Conservation (phyloP, 1,140 invertebrate genomes). For the Listronotus bonariensis region DNA sequence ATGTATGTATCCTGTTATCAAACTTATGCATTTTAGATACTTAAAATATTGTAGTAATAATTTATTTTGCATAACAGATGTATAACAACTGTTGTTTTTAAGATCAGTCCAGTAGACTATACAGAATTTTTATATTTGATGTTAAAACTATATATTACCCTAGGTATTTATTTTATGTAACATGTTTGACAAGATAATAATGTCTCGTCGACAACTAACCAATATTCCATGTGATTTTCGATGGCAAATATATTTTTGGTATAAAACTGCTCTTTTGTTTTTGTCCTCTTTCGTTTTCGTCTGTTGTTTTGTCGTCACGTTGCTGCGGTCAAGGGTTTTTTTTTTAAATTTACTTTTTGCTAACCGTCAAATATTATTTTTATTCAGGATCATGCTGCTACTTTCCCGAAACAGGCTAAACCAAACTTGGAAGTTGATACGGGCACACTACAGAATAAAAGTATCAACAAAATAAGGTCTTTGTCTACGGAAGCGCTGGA, state of each 20-base stretch:
- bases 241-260: slow-evolving; percentile 55
- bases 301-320: not conserved
- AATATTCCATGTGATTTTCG: slow-evolving; percentile 51
- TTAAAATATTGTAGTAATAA: not conserved
- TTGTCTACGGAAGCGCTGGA: slow-evolving; percentile 20
- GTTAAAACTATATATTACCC: slow-evolving; percentile 38
- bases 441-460: slow-evolving; percentile 25
- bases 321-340: not conserved
- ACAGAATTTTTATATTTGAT: slow-evolving; percentile 43
- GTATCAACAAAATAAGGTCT: slow-evolving; percentile 2
- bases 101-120: slow-evolving; percentile 25
- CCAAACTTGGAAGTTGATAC: slow-evolving; percentile 31
- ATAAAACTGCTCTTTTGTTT: slow-evolving; percentile 42
- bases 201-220: slow-evolving; percentile 33
- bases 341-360: not conserved
- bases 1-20: too few species aligned
- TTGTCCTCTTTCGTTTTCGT: slow-evolving; percentile 4
- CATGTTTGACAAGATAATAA: slow-evolving; percentile 34
- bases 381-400: slow-evolving; percentile 39
- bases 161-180: slow-evolving; percentile 40
- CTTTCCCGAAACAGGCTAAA: slow-evolving; percentile 40
- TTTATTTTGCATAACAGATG: slow-evolving; percentile 2
- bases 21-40: not conserved
- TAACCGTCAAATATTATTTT: slow-evolving; percentile 8
- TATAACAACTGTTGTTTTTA: slow-evolving; percentile 9